These are phyloP conservation scores for Xiphophorus birchmanni DNA, from an alignment of 2,797 vertebrate species.

Conservation along the genomic window DNA sequence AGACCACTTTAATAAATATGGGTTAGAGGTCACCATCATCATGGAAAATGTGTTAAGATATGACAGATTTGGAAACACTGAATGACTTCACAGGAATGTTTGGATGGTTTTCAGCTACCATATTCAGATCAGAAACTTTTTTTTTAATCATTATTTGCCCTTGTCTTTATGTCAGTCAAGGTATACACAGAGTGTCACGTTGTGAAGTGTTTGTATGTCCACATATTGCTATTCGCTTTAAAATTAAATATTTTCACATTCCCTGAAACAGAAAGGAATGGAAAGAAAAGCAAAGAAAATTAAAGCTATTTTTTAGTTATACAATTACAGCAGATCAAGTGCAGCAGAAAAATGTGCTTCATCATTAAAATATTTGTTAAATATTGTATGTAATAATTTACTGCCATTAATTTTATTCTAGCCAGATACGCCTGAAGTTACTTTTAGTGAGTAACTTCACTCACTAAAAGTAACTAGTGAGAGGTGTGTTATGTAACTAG, in stretches of 20 bases:
- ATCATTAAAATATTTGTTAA: neutral
- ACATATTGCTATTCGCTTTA: neutral
- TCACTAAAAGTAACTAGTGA: no score
- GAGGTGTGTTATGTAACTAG: no score
- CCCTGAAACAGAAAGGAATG: neutral
- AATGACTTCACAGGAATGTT: neutral
- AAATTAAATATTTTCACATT: neutral
- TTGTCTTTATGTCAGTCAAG: neutral
- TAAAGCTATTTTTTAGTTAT: neutral
- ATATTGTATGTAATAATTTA: slow-evolving; percentile 1
- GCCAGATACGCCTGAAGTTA: neutral
- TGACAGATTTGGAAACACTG: neutral
- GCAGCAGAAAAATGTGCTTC: neutral
- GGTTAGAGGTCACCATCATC: neutral
- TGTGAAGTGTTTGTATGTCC: neutral
- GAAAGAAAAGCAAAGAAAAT: neutral
- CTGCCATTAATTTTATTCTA: slow-evolving; percentile 14
- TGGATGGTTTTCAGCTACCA: neutral
- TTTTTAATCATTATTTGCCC: neutral
- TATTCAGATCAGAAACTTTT: neutral
- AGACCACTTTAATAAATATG: neutral
- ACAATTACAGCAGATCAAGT: neutral
- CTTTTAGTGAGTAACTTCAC: neutral
- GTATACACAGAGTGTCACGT: neutral
- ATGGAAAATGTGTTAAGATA: neutral